Evolutionary conservation across 2,113 vertebrate genomes (phyloP).

Genomic region (Furnarius figulus): DNA sequence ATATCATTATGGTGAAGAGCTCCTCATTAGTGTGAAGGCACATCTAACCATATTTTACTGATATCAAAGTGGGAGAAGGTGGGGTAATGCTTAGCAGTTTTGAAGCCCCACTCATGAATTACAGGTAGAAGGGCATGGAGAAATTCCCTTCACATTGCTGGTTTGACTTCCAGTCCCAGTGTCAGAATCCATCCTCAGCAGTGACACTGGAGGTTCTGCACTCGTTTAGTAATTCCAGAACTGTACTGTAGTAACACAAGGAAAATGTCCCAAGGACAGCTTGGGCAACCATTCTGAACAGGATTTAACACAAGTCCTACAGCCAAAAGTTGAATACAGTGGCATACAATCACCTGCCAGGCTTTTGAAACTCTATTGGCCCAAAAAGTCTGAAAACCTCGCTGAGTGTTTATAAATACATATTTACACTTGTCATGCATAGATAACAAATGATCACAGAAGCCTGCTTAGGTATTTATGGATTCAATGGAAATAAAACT

Average conservation of each 20-base stretch:
- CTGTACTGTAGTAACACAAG: neutral
- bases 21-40: neutral
- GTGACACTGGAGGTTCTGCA: neutral
- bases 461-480: neutral
- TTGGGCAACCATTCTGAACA: neutral
- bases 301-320: neutral
- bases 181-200: neutral
- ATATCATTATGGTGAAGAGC: neutral
- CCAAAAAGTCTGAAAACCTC: neutral
- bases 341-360: neutral
- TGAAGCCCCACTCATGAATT: neutral
- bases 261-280: neutral
- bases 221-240: neutral
- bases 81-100: neutral
- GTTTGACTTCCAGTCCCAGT: neutral
- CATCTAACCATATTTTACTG: neutral
- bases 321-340: neutral
- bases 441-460: neutral
- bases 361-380: neutral
- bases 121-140: rapidly evolving
- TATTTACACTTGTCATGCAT: neutral
- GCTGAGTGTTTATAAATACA: neutral
- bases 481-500: neutral
- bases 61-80: neutral
- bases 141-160: neutral